These are phyloP conservation scores for Apogon talboti DNA, from an alignment of 2,797 vertebrate genomes.

Conservation along the genomic window DNA sequence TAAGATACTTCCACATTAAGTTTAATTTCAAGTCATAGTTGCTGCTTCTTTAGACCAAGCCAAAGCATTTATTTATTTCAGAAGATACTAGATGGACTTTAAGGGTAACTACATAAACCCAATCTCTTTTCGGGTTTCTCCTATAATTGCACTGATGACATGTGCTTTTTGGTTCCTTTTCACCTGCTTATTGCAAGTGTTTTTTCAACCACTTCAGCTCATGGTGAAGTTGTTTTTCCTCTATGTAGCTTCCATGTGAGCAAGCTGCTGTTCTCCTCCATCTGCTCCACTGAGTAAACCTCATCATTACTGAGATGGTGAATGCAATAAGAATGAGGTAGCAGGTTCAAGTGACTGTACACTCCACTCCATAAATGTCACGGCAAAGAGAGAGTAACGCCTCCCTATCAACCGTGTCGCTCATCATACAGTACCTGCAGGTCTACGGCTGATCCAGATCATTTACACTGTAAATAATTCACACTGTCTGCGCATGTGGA, in stretches of 20 bases:
- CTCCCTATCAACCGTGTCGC: neutral
- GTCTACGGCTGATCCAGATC: constrained; percentile 12
- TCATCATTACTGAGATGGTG: constrained; percentile 27
- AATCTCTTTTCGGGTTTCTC: too few species aligned
- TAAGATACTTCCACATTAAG: too few species aligned
- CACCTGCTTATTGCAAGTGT: neutral
- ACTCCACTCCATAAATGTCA: neutral
- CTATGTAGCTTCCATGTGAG: neutral
- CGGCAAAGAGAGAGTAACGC: neutral
- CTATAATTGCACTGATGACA: too few species aligned
- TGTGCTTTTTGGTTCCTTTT: too few species aligned
- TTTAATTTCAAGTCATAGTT: too few species aligned
- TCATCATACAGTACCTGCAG: constrained; percentile 9
- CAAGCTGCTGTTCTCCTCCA: constrained; percentile 24
- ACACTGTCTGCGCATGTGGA: neutral
- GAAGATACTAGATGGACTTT: too few species aligned
- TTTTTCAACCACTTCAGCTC: neutral
- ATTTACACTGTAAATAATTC: neutral
- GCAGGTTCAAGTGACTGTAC: constrained; percentile 42
- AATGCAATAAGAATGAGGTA: too few species aligned
- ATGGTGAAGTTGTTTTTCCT: neutral
- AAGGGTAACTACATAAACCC: too few species aligned
- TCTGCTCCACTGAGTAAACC: constrained; percentile 7
- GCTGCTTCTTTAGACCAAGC: too few species aligned
- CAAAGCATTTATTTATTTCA: too few species aligned